Base-by-base conservation (phyloP, 2,113 vertebrate species). In the Rhagologus leucostigma region DNA sequence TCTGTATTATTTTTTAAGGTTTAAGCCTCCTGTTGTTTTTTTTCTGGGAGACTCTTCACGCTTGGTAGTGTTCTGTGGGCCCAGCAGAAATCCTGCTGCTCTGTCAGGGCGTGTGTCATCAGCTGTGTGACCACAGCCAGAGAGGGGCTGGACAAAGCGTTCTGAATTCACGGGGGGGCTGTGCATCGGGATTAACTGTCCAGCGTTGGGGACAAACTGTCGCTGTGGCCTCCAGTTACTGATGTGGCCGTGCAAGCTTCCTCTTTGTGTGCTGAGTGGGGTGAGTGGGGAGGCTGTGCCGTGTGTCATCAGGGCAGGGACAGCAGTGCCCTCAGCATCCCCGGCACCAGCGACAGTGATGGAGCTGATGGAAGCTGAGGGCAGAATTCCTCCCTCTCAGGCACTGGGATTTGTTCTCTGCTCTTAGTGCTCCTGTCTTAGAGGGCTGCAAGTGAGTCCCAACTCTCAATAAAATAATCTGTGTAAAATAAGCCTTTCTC, bases 81-180 rank as follows among this genome's bases (percentile, higher is more conserved):
- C 49, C 53, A 68, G 50, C 53, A 75, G 64, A 86, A 83, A 35
- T 27, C 13, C 52, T 47, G 41, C 37, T 39, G 12, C 42, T 91
- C 27, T 27, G 0, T 59, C 50, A 17, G 83, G 41, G 68, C 0
- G 0, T n/a, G 29, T 32, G 65, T 41, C 35, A 13, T 64, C 41
- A 64, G 53, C 35, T 18, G 35, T 69, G 37, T 37, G 52, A 49
- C 29, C 35, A 13, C 3, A 32, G 92, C 59, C 55, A 49, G 63
- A 33, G 55, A 21, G 4, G 26, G 37, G 20, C 8, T 32, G 69
- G 23, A 41, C 59, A 32, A 7, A 41, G 74, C 22, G 1, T 79
- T 65, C 63, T 41, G 8, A 65, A 65, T 83, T 52, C 70, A 3
- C 8, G 8, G 52, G 39, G 26, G 57, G 42, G 17, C 20, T 5